phyloP scores from a whole-genome alignment of 2,797 vertebrate genomes.

The Acrocephalus scirpaceus region DNA sequence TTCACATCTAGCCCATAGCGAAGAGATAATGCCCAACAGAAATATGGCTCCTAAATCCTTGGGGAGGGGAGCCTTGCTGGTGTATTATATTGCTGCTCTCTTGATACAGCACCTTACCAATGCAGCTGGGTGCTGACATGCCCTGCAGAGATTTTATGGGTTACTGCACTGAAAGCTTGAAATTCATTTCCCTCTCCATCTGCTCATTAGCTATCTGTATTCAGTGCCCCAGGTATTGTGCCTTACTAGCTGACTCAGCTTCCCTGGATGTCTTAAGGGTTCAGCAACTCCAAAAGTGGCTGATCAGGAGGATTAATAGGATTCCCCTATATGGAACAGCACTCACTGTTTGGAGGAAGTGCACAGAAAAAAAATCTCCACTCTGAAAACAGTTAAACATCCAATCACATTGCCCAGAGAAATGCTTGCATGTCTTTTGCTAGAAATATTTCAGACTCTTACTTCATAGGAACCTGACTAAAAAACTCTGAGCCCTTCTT shows the following conservation, averaged over 20 bases:
- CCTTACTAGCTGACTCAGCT: not conserved
- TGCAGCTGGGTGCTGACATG: not conserved
- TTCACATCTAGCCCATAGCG: not conserved
- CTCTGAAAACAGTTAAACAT: not conserved
- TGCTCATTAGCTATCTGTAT: not conserved
- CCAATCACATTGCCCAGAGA: fast-evolving
- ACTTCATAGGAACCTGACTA: not conserved
- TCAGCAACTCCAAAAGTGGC: not conserved
- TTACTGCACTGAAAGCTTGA: not conserved
- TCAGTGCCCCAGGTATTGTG: not conserved
- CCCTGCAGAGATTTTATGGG: not conserved
- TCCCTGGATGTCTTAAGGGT: not conserved
- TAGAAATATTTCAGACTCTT: not conserved
- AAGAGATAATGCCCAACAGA: not conserved
- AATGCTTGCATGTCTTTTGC: not conserved
- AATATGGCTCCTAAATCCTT: not conserved
- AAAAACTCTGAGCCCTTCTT: not conserved
- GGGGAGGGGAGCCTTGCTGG: not conserved
- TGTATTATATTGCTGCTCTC: not conserved
- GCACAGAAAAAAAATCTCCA: not conserved
- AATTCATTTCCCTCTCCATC: not conserved
- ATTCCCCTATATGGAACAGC: not conserved
- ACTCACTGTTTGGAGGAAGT: not conserved
- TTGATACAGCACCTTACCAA: fast-evolving
- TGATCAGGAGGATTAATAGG: not conserved